phyloP scores from a whole-genome alignment of 1,140 invertebrate genomes.

The Apis laboriosa region DNA sequence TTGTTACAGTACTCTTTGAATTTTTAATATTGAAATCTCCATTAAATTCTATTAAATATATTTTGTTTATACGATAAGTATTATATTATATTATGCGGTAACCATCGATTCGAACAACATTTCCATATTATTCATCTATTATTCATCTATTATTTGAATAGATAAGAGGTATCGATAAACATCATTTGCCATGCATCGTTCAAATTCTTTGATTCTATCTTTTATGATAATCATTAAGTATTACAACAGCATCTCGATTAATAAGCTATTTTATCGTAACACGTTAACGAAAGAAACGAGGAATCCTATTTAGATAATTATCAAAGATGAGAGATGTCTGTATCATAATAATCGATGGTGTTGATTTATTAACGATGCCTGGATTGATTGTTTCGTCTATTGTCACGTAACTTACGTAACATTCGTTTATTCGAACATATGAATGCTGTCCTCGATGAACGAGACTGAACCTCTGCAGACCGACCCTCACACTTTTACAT shows the following conservation, averaged over 20 bases:
- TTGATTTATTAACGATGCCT: background rate
- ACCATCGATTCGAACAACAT: background rate
- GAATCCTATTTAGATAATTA: background rate
- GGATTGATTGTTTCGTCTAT: constrained; percentile 26
- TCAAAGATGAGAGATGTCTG: background rate
- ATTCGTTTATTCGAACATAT: constrained; percentile 8
- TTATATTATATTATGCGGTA: background rate
- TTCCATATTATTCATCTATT: background rate
- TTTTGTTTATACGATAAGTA: too few species aligned
- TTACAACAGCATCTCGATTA: background rate
- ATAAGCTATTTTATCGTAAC: background rate
- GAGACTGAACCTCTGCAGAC: constrained; percentile 24
- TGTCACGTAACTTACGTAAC: constrained; percentile 42
- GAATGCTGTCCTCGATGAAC: constrained; percentile 40
- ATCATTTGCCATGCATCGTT: background rate
- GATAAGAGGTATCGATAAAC: background rate
- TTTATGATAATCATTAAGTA: background rate
- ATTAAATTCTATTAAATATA: too few species aligned
- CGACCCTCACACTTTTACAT: constrained; percentile 45
- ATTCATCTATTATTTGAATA: background rate
- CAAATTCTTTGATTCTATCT: background rate
- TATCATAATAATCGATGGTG: background rate
- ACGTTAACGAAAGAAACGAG: background rate
- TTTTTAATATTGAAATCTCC: too few species aligned
- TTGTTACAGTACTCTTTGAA: too few species aligned